Base-by-base conservation (phyloP, 2,797 vertebrate species). In the Sebastes miniatus region DNA sequence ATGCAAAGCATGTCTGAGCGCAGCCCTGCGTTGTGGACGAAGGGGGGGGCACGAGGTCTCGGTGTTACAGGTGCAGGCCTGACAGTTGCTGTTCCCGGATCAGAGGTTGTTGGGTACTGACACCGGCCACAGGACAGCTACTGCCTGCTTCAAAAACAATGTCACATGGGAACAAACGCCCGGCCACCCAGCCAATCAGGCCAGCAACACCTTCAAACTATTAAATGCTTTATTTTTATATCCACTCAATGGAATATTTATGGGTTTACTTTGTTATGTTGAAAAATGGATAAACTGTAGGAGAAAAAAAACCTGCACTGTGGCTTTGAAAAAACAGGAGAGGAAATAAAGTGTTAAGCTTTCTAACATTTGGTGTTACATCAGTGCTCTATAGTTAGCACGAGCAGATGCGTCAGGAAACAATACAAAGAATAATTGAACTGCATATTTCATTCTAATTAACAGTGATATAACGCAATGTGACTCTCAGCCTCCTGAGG, bases 391-490 rank as follows among this genome's bases (percentile, higher is more conserved):
- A 89, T 88, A 77, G 92, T 94, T 94, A 95, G 93, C 89, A 80
- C 47, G 66, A 83, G 71, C 87, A 69, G 81, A 76, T 76, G 89
- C 81, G 70, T 93, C 91, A 93, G 93, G 87, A 93, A 95, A 92
- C 94, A 95, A 95, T 93, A 90, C 93, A 91, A 92, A 93, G 93
- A 95, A 95, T 95, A 95, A 96, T 92, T 94, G 94, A 95, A 95
- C 91, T 89, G 93, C 94, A 95, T 95, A 96, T 95, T 95, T 95
- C 94, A 94, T 95, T 95, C 94, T 96, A 96, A 96, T 96, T 96
- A 96, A 95, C 94, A 90, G 94, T 95, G 95, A 95, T 96, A 95
- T 94, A 95, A 96, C 88, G 90, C 95, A 92, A 94, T 89, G 93
- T 94, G 95, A 95, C 93, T 95, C 92, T 79, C 77, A 86, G 94